Evolutionary conservation across 2,113 vertebrate genomes (phyloP), one percentile per base, ranked within the genome.

Genomic region (Chionodraco myersi): DNA sequence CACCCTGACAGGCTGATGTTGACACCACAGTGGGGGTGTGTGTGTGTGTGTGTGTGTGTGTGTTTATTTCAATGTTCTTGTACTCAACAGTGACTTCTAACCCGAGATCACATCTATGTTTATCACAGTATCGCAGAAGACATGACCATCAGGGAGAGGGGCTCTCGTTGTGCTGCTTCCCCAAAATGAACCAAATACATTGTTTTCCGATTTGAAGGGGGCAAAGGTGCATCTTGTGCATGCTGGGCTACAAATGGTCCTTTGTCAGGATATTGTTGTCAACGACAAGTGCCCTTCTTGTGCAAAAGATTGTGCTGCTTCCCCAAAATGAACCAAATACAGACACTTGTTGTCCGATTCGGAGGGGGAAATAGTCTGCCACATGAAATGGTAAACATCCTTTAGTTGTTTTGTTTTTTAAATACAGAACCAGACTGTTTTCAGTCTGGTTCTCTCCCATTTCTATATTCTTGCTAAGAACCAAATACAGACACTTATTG

Each of bases 201-300:
- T 26, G 26, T 26, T 26, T 79, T 79, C 79, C 0, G 74, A 73
- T 88, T 80, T 73, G 74, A 72, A 57, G 53, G 77, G 80, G 77
- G 56, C 74, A 83, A 62, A 59, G 74, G 72, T 69, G 59, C 82
- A 61, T 86, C 74, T 77, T 75, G 85, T 76, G 79, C 87, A 84
- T 30, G 79, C 88, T 89, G 91, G 87, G 86, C 72, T 62, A 85
- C 85, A 92, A 88, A 89, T 88, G 86, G 77, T 76, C 62, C 65
- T 84, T 68, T 81, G 83, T 87, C 77, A 73, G 69, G 70, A 82
- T 72, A 86, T 30, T 3, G 0, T 30, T 4, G 82, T 78, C 82
- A 74, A 68, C 77, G 76, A 30, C 30, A 30, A 30, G 44, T 77
- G 76, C 34, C 76, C 79, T 86, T 84, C 60, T 85, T 69, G 49